These are phyloP conservation scores for Oryzias curvinotus DNA, from an alignment of 2,113 vertebrate species.

Conservation along the genomic window DNA sequence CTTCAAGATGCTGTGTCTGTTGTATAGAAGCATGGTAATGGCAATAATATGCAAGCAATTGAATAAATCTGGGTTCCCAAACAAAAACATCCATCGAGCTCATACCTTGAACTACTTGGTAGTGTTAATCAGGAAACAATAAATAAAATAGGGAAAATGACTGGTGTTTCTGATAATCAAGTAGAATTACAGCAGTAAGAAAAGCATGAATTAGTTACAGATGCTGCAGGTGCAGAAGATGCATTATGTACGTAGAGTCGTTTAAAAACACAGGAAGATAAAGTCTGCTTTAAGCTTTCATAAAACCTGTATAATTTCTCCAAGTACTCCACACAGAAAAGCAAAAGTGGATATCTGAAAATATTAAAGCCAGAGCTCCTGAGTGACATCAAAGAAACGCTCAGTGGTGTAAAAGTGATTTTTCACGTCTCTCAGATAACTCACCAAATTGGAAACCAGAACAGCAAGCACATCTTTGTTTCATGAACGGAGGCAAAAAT, in stretches of 20 bases:
- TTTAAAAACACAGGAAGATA: neutral
- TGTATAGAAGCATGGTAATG: too few species aligned
- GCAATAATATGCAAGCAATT: too few species aligned
- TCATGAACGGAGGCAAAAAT: constrained; percentile 45
- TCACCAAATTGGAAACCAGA: constrained; percentile 13
- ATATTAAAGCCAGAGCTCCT: constrained; percentile 26
- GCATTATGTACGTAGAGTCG: constrained; percentile 5
- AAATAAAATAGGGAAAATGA: too few species aligned
- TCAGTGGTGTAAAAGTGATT: constrained; percentile 40
- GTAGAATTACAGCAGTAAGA: neutral
- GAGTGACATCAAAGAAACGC: constrained; percentile 43
- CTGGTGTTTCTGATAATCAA: neutral
- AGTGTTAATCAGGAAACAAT: too few species aligned
- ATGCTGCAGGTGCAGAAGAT: constrained; percentile 4
- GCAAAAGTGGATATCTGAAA: constrained; percentile 22
- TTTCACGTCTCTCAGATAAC: constrained; percentile 27
- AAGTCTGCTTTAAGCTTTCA: constrained; percentile 29
- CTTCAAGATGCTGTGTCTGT: too few species aligned
- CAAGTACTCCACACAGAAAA: constrained; percentile 1
- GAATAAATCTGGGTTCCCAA: too few species aligned
- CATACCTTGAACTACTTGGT: too few species aligned
- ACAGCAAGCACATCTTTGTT: constrained; percentile 27
- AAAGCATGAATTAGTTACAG: constrained; percentile 2
- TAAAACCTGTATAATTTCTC: constrained; percentile 20
- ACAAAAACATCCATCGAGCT: too few species aligned